Conservation (phyloP, 2,113 vertebrate species). For the Chaetura pelagica region DNA sequence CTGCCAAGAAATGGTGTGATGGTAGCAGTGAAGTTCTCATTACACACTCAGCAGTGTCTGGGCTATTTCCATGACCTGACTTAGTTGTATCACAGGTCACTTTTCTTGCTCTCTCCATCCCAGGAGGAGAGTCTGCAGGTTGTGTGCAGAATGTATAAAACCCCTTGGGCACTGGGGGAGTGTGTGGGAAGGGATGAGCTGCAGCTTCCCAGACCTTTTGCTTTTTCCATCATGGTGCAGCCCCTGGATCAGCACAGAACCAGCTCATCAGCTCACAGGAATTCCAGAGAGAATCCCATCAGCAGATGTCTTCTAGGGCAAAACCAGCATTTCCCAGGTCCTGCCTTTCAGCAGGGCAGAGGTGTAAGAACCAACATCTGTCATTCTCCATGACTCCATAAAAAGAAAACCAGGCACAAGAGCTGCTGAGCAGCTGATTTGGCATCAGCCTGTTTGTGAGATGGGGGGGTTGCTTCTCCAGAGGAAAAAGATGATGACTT, state of each 20-base stretch:
- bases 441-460: not conserved
- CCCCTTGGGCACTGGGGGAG: not conserved
- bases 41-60: not conserved
- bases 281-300: not conserved
- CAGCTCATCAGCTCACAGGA: not conserved
- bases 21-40: not conserved
- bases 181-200: not conserved
- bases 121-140: not conserved
- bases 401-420: not conserved
- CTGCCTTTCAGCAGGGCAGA: not conserved
- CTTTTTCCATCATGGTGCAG: not conserved
- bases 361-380: not conserved
- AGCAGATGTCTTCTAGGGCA: not conserved
- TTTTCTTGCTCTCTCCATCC: not conserved
- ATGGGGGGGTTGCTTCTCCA: not conserved
- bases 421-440: not conserved
- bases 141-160: not conserved
- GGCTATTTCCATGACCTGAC: not conserved
- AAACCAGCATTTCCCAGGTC: not conserved
- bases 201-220: not conserved
- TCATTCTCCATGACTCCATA: rapidly evolving
- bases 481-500: not conserved
- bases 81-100: not conserved
- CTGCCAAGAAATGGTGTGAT: not conserved
- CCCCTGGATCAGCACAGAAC: not conserved